These are phyloP conservation scores for Crambe crambe DNA, from an alignment of 37 sponge, comb jelly and placozoan species.

Conservation along the genomic window DNA sequence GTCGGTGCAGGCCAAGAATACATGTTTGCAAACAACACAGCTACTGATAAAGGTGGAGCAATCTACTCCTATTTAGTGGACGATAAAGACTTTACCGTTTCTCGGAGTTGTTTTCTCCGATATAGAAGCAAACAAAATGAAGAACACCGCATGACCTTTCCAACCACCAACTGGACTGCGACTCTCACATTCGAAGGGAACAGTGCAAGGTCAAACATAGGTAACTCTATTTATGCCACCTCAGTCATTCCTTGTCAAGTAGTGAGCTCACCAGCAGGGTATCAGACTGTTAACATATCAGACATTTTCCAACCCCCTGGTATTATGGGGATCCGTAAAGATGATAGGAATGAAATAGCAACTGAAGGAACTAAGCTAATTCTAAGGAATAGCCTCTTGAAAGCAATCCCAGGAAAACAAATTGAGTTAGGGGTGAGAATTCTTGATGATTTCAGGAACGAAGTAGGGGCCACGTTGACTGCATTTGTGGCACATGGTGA, in stretches of 20 bases:
- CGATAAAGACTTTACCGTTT: conserved; percentile 14
- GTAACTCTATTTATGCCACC: conserved; percentile 7
- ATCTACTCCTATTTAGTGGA: conserved; percentile 13
- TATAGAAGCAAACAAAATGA: too few relatives aligned
- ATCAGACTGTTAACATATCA: background rate
- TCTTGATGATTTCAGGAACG: background rate
- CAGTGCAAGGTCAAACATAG: background rate
- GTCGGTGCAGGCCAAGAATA: background rate
- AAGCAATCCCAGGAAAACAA: conserved; percentile 14
- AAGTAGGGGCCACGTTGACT: background rate
- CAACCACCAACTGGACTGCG: conserved; percentile 9
- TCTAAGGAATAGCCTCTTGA: background rate
- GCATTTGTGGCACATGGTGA: background rate
- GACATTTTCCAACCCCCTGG: background rate
- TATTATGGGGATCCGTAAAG: background rate
- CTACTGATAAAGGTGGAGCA: conserved; percentile 34
- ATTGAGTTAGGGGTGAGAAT: background rate
- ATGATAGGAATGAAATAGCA: background rate
- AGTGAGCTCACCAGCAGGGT: background rate
- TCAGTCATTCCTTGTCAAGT: background rate
- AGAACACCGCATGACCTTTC: background rate
- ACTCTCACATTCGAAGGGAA: conserved; percentile 20
- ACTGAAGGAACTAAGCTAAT: background rate
- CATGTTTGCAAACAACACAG: conserved; percentile 24
- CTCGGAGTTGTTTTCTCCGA: conserved; percentile 41